A percentile compares a stretch with the other conserved stretches of the same genome.
Conservation (phyloP, 2,888 invertebrate species). For the Trichopria drosophilae region DNA sequence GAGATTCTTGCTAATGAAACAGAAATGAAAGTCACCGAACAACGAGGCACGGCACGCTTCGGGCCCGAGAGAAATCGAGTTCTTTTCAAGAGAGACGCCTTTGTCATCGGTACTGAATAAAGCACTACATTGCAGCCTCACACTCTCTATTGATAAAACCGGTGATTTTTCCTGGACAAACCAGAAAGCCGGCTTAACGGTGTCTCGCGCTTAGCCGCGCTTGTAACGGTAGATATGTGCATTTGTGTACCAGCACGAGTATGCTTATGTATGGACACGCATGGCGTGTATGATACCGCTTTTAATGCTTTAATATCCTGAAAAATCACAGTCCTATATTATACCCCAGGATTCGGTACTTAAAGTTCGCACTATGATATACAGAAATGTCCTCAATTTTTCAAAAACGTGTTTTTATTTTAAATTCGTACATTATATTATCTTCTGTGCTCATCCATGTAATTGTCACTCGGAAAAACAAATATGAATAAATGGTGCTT, state of each 20-base stretch:
- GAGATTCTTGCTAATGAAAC: too few relatives aligned
- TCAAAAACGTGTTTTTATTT: too few relatives aligned
- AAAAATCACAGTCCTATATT: conserved; percentile 32
- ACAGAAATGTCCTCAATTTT: too few relatives aligned
- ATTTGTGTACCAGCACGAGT: not conserved
- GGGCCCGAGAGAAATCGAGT: too few relatives aligned
- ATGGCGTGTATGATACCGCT: conserved; percentile 17
- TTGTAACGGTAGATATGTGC: too few relatives aligned
- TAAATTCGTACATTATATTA: too few relatives aligned
- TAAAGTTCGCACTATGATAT: too few relatives aligned
- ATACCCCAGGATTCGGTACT: conserved; percentile 12
- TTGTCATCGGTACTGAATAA: conserved; percentile 16
- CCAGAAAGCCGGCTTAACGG: conserved; percentile 33
- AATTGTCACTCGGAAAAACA: not conserved
- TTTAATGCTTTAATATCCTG: conserved; percentile 35
- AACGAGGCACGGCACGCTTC: too few relatives aligned
- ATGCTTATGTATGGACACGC: not conserved
- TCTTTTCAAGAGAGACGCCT: not conserved
- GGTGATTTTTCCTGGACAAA: conserved; percentile 31
- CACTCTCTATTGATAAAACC: conserved; percentile 31
- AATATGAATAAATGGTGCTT: not conserved
- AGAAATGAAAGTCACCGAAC: too few relatives aligned
- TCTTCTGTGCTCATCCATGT: not conserved
- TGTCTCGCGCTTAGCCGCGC: conserved; percentile 15
- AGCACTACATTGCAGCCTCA: conserved; percentile 1